These are phyloP conservation scores for Hemiscyllium ocellatum DNA, from an alignment of 2,113 vertebrate genomes.

Conservation along the genomic window DNA sequence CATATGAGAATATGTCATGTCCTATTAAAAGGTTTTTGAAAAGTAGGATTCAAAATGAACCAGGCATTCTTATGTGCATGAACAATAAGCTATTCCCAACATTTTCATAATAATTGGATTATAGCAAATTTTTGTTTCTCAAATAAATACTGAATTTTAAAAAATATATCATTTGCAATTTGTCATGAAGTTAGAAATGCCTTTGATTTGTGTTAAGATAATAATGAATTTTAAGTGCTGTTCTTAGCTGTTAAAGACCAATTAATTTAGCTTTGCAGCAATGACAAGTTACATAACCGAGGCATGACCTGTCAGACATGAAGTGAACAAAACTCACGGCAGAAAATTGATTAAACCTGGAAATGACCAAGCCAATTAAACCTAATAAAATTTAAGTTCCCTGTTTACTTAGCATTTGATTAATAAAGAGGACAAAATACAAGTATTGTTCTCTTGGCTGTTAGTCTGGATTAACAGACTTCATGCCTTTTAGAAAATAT, in stretches of 20 bases:
- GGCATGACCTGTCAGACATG: conserved; percentile 19
- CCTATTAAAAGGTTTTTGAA: not conserved
- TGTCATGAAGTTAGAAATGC: not conserved
- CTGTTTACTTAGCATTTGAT: not conserved
- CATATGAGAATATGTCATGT: not conserved
- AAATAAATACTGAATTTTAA: not conserved
- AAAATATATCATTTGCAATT: not conserved
- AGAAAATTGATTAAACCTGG: conserved; percentile 27
- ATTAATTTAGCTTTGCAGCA: not conserved
- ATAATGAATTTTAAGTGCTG: not conserved
- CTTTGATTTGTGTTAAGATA: not conserved
- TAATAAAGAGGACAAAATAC: not conserved
- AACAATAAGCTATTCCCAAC: not conserved
- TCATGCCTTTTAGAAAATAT: no score
- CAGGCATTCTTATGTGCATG: not conserved
- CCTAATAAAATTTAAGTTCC: not conserved
- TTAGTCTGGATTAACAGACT: not conserved
- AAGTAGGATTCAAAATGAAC: not conserved
- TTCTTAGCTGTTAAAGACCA: not conserved
- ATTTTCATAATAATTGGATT: not conserved
- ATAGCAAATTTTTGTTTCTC: not conserved
- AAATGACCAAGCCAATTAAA: not conserved
- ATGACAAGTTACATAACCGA: not conserved
- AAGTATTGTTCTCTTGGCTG: not conserved
- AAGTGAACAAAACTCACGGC: not conserved